A percentile compares a stretch with the other conserved stretches of the same genome.
Evolutionary conservation across 2,113 vertebrate species (phyloP).

Genomic region (Sturnira hondurensis): DNA sequence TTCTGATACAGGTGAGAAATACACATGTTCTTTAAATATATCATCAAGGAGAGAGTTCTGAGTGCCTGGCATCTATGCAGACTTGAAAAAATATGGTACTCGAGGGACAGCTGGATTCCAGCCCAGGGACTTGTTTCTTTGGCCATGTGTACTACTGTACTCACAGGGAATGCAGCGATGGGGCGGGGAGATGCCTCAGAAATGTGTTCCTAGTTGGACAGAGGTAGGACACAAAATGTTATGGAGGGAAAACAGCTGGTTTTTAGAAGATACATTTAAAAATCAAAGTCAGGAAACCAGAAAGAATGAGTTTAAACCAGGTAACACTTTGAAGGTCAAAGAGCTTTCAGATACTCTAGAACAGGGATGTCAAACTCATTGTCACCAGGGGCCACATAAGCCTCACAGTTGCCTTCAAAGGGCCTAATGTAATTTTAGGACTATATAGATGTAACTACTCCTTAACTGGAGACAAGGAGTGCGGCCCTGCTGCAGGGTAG

Average conservation of each 20-base stretch:
- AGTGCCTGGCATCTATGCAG: not conserved
- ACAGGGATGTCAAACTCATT: too few relatives aligned
- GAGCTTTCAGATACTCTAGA: not conserved
- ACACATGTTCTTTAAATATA: accelerated
- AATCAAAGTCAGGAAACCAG: constrained; percentile 45
- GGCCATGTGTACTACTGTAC: not conserved
- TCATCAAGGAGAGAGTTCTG: not conserved
- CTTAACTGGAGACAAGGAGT: too few relatives aligned
- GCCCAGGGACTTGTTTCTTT: constrained; percentile 45
- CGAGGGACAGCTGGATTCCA: not conserved
- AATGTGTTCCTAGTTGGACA: constrained; percentile 47
- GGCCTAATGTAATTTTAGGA: too few relatives aligned
- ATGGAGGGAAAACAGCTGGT: constrained; percentile 31
- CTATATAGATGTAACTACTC: too few relatives aligned
- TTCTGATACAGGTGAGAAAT: not conserved
- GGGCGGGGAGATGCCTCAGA: constrained; percentile 69
- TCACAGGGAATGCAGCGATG: constrained; percentile 36
- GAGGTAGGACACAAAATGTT: constrained; percentile 52
- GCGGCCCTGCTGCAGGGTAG: too few relatives aligned
- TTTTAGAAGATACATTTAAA: constrained; percentile 64
- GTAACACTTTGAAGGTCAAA: not conserved
- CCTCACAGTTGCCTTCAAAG: too few relatives aligned
- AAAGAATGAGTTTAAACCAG: constrained; percentile 40
- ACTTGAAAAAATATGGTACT: not conserved
- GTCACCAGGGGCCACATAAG: too few relatives aligned